phyloP scores from a whole-genome alignment of 2,113 vertebrate species.

The Ceyx cyanopectus region DNA sequence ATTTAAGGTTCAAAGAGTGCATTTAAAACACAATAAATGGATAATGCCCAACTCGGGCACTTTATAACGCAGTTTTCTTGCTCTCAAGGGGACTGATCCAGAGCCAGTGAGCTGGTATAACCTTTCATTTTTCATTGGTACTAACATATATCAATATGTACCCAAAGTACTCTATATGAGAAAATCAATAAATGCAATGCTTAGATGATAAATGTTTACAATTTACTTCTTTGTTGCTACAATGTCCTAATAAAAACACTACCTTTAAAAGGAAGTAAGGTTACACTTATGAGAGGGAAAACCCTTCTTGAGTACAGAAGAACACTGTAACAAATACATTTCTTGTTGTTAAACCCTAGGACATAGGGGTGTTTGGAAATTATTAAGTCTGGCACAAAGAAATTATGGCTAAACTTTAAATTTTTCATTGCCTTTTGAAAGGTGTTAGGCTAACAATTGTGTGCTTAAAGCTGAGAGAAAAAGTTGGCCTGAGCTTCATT shows the following conservation, averaged over 20 bases:
- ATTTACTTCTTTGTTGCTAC: slow-evolving; percentile 60
- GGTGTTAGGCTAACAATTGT: background rate
- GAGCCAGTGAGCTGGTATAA: slow-evolving; percentile 65
- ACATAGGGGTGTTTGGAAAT: background rate
- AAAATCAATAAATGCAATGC: slow-evolving; percentile 74
- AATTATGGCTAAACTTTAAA: background rate
- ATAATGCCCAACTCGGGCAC: background rate
- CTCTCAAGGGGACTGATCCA: slow-evolving; percentile 22
- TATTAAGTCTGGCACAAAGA: slow-evolving; percentile 7
- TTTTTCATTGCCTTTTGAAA: slow-evolving; percentile 9
- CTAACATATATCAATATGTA: slow-evolving; percentile 57
- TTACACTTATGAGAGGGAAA: slow-evolving; percentile 16
- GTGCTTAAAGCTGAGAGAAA: background rate
- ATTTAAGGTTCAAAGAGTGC: slow-evolving; percentile 33
- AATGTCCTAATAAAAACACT: slow-evolving; percentile 59
- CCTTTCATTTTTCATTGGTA: slow-evolving; percentile 59
- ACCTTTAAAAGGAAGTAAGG: slow-evolving; percentile 53
- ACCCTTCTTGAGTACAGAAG: background rate
- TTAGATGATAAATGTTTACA: slow-evolving; percentile 75
- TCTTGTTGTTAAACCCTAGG: slow-evolving; percentile 3
- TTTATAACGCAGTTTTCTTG: background rate
- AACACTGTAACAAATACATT: background rate
- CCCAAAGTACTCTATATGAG: slow-evolving; percentile 41
- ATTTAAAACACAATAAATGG: slow-evolving; percentile 46
- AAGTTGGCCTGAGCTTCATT: slow-evolving; percentile 25